Evolutionary conservation across 2,113 vertebrate species (phyloP), one percentile per base, ranked within the genome.

Genomic region (Parus major): DNA sequence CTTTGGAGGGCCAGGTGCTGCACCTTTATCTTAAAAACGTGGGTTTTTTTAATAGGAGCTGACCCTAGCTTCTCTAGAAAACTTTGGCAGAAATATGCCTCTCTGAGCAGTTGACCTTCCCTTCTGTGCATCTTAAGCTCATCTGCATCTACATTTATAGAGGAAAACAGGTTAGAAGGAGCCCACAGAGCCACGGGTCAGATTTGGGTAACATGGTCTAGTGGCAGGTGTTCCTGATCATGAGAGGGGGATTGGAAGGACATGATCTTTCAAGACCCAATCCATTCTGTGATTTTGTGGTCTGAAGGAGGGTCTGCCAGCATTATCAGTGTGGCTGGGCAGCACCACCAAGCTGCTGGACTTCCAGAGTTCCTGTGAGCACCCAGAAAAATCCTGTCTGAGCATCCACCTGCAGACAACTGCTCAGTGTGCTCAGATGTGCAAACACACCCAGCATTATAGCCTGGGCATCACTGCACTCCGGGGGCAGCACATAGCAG

Each of bases 401-500:
- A 68, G 24, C 44, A 35, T 21, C 27, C 9, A 28, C 15, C 36
- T 11, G 21, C 2, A 1, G 29, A 42, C 12, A 64, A 20, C 52
- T 68, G 36, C 44, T 60, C 14, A 19, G 31, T 2, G 1, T 66
- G 56, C 36, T 59, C 23, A 41, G 68, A 68, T 35, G 5, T 33
- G 18, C 41, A 31, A 82, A 63, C 8, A 36, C 15, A 36, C 3
- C 5, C 24, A 36, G 29, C 15, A 66, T 15, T 3, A n/a, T 36
- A 63, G 52, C 0, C 0, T 3, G 4, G 22, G n/a, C 28, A 35
- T 27, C 1, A 12, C 59, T 53, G 28, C 0, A 4, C 46, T 53
- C 0, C 0, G 1, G 0, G 7, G 5, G 7, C 16, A 44, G 23
- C 33, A 15, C 28, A 19, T 2, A 63, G n/a, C 15, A 31, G 39